Base-by-base conservation (phyloP, 2,888 invertebrate species). In the Spisula solida region DNA sequence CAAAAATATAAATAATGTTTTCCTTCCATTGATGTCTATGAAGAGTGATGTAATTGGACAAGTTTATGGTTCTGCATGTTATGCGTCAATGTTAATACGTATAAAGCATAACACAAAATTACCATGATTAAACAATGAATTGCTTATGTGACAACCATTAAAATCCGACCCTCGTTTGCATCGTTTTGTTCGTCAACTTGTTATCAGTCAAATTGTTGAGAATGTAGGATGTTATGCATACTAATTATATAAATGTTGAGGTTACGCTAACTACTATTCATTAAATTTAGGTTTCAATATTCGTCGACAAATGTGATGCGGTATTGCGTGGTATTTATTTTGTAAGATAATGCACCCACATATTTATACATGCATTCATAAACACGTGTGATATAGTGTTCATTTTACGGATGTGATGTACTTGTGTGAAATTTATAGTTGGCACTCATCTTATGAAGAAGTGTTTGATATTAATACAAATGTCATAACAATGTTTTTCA, bases 101-200 rank as follows among this genome's bases (percentile, higher is more conserved):
- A 66, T n/a, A 66, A 66, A 66, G 25, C 8, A 66, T 66, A n/a
- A 66, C 60, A 66, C 60, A 66, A n/a, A 25, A 66, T 66, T 66
- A 25, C 25, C 60, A 66, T 66, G 60, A 66, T n/a, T 66, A n/a
- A 66, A 66, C 60, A 66, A 66, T 66, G 60, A 66, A 66, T 66
- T 66, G 25, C 60, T 66, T 25, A n/a, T 12, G 12, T 25, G 60
- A 66, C 60, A 25, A 25, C 60, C 12, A 66, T 66, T 60, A 66
- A 66, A 66, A 66, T 66, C 10, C 25, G 10, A n/a, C n/a, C 25
- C 60, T 66, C 60, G 8, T 66, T n/a, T 66, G 60, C n/a, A 25
- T 25, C 6, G 60, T 25, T 25, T 66, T 8, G 25, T 66, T 25
- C 60, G n/a, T n/a, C 25, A 66, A n/a, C 60, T 66, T 66, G n/a